Evolutionary conservation across 1,140 invertebrate genomes (phyloP), one percentile per base, ranked within the genome.

Genomic region (Drosophila obscura): DNA sequence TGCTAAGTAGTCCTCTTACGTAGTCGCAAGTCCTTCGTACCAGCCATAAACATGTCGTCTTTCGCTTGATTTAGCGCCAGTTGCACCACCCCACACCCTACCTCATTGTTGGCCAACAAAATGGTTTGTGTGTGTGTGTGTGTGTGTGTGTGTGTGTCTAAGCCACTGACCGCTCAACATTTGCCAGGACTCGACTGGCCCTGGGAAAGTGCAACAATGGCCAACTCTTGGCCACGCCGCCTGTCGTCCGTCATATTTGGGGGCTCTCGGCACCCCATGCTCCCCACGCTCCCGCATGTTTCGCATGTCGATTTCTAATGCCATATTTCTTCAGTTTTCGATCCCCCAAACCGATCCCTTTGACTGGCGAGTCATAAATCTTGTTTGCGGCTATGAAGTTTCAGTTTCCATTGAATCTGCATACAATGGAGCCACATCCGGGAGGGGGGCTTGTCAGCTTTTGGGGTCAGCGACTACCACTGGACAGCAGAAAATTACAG

Each of bases 31-130:
- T 73, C 65, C 68, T 85, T 79, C 76, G 83, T 83, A 67, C 79
- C 62, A 77, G 87, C 90, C 81, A 91, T 91, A 91, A 91, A 91
- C 90, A 91, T 91, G 90, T 91, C 90, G 83, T 88, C 83, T 88
- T 84, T 78, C 83, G 82, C 83, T 91, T 91, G 90, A 91, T 91
- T 90, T 91, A 91, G 83, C 75, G 73, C 43, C 26, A 49, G 58
- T 15, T 13, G 4, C 55, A 35, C 48, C 58, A 48, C 59, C 46
- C 26, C 9, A 13, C 45, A 13, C 31, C 19, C 41, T 35, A 31
- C 46, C 51, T 31, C 49, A 65, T 73, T 77, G 68, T 68, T 69
- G 64, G 71, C 61, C 64, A 73, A 72, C 61, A 66, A 62, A 71
- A 72, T 65, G 63, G 63, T 52, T 11, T 39, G 35, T 13, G 4